phyloP scores from a whole-genome alignment of 2,797 vertebrate species.

The Malurus splendens region DNA sequence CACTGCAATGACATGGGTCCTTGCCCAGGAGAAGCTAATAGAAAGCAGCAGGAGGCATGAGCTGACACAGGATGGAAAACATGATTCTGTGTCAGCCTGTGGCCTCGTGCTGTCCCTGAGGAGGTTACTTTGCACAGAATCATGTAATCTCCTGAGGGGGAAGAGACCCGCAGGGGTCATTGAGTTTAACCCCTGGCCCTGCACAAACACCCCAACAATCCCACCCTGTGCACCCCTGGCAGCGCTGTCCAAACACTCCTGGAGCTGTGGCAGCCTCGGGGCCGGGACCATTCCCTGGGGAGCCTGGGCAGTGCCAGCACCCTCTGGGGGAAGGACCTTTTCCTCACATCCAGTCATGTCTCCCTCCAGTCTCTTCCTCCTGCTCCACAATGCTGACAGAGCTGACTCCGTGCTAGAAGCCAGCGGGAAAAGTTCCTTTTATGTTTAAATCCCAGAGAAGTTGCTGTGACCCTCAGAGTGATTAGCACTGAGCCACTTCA shows the following conservation, averaged over 20 bases:
- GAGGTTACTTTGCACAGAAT: not conserved
- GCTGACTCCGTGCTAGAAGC: accelerated
- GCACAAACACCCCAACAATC: not conserved
- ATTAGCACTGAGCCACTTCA: not conserved
- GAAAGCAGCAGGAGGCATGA: not conserved
- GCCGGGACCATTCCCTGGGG: not conserved
- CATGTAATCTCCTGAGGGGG: not conserved
- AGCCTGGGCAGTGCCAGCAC: not conserved
- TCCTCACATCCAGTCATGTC: accelerated
- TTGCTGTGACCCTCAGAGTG: not conserved
- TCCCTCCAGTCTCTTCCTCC: accelerated
- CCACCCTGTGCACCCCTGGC: not conserved
- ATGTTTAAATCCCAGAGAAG: not conserved
- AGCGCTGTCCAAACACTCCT: accelerated
- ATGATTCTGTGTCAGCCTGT: not conserved
- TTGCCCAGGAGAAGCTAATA: not conserved
- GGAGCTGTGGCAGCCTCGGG: not conserved
- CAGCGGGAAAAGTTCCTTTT: not conserved
- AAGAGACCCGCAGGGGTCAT: not conserved
- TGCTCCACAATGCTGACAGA: accelerated
- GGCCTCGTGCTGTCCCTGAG: not conserved
- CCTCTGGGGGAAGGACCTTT: not conserved
- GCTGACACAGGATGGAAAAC: not conserved
- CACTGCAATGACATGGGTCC: not conserved
- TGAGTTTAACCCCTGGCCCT: accelerated